phyloP scores from a whole-genome alignment of 2,797 vertebrate species.

The Kryptopterus vitreolus region DNA sequence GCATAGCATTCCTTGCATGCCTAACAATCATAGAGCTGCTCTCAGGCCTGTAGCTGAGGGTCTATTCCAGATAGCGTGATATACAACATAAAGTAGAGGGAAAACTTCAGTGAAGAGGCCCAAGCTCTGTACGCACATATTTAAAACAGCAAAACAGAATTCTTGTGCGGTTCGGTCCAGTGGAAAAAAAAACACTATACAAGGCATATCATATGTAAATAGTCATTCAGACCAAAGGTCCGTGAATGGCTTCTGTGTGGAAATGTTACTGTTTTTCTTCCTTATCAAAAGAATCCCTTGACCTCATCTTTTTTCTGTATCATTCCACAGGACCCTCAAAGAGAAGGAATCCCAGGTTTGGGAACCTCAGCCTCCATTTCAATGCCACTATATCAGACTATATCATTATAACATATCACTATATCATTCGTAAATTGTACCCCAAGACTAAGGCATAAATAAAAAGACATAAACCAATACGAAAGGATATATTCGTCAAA shows the following conservation, averaged over 20 bases:
- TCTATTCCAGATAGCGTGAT: conserved; percentile 37
- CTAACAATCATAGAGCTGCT: conserved; percentile 60
- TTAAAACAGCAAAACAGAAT: neutral
- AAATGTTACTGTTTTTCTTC: conserved; percentile 32
- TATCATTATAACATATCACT: too few species aligned
- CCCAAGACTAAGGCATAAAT: neutral
- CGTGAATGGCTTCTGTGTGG: neutral
- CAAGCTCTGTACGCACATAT: neutral
- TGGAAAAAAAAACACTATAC: neutral
- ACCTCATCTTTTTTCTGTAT: conserved; percentile 25
- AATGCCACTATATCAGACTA: neutral
- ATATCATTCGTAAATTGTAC: neutral
- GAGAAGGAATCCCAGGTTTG: conserved; percentile 32
- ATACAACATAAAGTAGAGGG: conserved; percentile 13
- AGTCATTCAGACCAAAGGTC: neutral
- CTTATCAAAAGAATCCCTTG: conserved; percentile 26
- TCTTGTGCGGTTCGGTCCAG: neutral
- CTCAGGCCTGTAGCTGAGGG: conserved; percentile 40
- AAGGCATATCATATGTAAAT: neutral
- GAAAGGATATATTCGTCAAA: neutral
- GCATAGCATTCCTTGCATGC: conserved; percentile 70
- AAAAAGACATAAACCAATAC: neutral
- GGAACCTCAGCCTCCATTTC: neutral
- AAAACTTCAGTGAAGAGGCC: neutral
- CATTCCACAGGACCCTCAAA: conserved; percentile 29